Percentiles rank a stretch among this genome's conserved stretches.
These are phyloP conservation scores for Phenganax subtilis DNA, from an alignment of 92 coral and sea anemone species.

Conservation along the genomic window DNA sequence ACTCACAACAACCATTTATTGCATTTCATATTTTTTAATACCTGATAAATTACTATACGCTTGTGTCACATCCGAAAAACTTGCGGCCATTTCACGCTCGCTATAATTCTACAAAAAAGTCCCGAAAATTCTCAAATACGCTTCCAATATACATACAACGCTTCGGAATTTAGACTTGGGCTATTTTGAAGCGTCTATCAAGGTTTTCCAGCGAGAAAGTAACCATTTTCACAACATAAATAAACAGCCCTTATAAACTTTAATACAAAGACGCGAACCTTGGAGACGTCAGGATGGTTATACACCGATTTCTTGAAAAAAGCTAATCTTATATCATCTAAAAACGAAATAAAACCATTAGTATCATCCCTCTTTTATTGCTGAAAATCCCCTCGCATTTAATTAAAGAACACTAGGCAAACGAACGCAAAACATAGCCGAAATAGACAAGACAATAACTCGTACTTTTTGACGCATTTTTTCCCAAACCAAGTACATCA, in stretches of 20 bases:
- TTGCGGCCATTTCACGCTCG: slow-evolving; percentile 21
- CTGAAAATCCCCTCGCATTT: not conserved
- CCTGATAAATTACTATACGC: slow-evolving; percentile 33
- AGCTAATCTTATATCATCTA: slow-evolving; percentile 37
- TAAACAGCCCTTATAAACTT: not conserved
- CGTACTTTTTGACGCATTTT: slow-evolving; percentile 80
- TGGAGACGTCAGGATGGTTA: slow-evolving; percentile 6
- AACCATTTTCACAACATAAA: not conserved
- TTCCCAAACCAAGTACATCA: slow-evolving; percentile 81
- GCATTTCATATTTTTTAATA: not conserved
- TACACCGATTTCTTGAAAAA: slow-evolving; percentile 32
- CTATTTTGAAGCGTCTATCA: not conserved
- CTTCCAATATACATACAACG: not conserved
- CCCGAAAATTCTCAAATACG: not conserved
- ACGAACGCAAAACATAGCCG: not conserved
- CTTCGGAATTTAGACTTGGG: not conserved
- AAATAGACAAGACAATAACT: not conserved
- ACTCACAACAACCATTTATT: not conserved
- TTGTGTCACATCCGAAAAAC: slow-evolving; percentile 26
- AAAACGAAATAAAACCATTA: slow-evolving; percentile 19
- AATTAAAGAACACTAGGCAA: not conserved
- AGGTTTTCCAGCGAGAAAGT: not conserved
- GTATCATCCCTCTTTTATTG: slow-evolving; percentile 3
- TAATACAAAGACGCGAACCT: not conserved
- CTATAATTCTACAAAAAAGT: slow-evolving; percentile 14